Base-by-base conservation (phyloP, 2,797 vertebrate species). In the Sebastes wilsoni region DNA sequence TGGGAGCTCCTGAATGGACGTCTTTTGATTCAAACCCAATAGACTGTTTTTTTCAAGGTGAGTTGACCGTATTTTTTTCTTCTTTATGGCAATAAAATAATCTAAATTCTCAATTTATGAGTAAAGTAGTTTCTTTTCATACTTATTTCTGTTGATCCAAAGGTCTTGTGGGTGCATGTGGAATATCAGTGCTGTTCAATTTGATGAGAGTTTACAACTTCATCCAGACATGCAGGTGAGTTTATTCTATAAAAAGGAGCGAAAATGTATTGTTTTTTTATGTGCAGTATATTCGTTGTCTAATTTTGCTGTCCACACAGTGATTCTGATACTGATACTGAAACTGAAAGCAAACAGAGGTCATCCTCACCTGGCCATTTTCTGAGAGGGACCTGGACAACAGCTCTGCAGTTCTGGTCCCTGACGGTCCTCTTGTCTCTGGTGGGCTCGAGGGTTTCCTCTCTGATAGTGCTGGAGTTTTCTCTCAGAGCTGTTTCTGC, bases 391-490 rank as follows among this genome's bases (percentile, higher is more conserved):
- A 83, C 34, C 3, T 94, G 93, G 93, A 86, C 61, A 77, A 60
- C 66, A 23, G 9, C 18, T 2, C 42, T 95, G 16, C 92, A 95
- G 70, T 95, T 97, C 79, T 88, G 87, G 67, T 87, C 91, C 52
- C 91, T 97, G 88, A 92, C 90, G 0, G 77, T 65, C 2, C 27
- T 96, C 59, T 91, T 97, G 85, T 95, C 94, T 1, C 4, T 95
- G 73, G 93, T 98, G 77, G 96, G 97, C 27, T 66, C 91, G 0
- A 96, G 96, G 0, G 97, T 97, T 77, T 96, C 96, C 0, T 96
- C 97, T 0, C 94, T 99, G 28, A 94, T 98, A 62, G 96, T 96
- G 27, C 95, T 99, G 66, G 97, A 98, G 92, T 98, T 99, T 93
- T 97, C 95, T 65, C 96, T 99, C 73, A 89, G 97, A 0, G 96